phyloP scores from a whole-genome alignment of 2,888 invertebrate species.

The Aporophyla nigra region DNA sequence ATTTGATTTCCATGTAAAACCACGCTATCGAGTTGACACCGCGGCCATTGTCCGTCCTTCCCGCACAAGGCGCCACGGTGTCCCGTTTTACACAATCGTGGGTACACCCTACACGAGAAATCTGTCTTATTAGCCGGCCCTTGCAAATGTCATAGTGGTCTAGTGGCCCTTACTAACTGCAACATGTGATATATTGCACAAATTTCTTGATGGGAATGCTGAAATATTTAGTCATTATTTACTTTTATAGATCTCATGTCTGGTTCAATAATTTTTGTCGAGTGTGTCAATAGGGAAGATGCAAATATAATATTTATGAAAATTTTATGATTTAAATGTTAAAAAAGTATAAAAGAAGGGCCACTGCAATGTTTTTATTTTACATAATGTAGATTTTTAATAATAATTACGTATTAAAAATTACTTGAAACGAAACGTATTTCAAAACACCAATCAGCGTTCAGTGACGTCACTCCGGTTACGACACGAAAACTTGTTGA shows the following conservation, averaged over 20 bases:
- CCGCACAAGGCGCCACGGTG: conserved; percentile 79
- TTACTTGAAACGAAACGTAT: too few species aligned
- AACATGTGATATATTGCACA: conserved; percentile 68
- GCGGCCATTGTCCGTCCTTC: conserved; percentile 82
- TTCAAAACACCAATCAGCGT: too few species aligned
- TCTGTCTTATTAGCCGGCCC: conserved; percentile 84
- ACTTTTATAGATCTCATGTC: conserved; percentile 36
- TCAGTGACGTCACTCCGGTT: too few species aligned
- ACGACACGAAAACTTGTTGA: too few species aligned
- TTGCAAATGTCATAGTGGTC: conserved; percentile 79
- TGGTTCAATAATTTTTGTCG: conserved; percentile 23
- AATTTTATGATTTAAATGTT: too few species aligned
- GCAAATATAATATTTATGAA: too few species aligned
- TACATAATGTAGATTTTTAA: too few species aligned
- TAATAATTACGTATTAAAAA: too few species aligned
- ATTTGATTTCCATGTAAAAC: conserved; percentile 72
- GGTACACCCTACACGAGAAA: conserved; percentile 79
- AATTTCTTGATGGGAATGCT: conserved; percentile 58
- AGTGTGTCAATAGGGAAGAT: too few species aligned
- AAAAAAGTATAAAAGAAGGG: too few species aligned
- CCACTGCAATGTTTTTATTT: too few species aligned
- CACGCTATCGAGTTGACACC: conserved; percentile 70
- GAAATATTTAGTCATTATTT: conserved; percentile 52
- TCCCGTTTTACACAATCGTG: conserved; percentile 79
- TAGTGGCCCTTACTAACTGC: conserved; percentile 65